Conservation (phyloP, 2,888 invertebrate species). For the Eilema sororculum region DNA sequence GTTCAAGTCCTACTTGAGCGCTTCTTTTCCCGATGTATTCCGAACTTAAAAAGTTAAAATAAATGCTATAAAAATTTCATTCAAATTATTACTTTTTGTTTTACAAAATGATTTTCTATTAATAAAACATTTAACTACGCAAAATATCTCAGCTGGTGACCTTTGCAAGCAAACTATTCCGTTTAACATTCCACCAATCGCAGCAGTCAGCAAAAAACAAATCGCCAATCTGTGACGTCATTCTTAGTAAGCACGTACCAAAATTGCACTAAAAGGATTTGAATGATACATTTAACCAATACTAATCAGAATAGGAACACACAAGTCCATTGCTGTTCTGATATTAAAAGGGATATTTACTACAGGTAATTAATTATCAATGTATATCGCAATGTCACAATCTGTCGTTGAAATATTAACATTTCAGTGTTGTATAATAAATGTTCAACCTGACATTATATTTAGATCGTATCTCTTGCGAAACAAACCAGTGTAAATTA, state of each 20-base stretch:
- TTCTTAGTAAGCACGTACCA: not conserved
- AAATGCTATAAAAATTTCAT: too few species aligned
- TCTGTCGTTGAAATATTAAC: not conserved
- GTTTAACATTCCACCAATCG: not conserved
- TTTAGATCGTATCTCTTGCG: conserved; percentile 9
- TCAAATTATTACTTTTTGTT: not conserved
- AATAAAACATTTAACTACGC: not conserved
- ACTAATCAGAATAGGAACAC: not conserved
- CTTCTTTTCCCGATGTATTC: too few species aligned
- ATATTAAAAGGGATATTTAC: not conserved
- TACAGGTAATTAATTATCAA: not conserved
- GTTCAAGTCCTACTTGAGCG: too few species aligned
- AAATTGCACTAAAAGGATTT: not conserved
- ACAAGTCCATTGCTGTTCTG: not conserved
- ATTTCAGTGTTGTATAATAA: not conserved
- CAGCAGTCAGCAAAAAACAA: conserved; percentile 8
- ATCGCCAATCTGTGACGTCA: conserved; percentile 6
- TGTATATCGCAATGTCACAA: not conserved
- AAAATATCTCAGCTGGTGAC: not conserved
- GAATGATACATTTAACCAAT: not conserved
- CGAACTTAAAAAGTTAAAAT: too few species aligned
- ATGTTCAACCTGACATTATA: not conserved
- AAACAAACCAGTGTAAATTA: conserved; percentile 12
- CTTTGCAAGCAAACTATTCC: not conserved
- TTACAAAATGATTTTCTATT: not conserved